Evolutionary conservation across 1,140 invertebrate species (phyloP).

Genomic region (Limonius californicus): DNA sequence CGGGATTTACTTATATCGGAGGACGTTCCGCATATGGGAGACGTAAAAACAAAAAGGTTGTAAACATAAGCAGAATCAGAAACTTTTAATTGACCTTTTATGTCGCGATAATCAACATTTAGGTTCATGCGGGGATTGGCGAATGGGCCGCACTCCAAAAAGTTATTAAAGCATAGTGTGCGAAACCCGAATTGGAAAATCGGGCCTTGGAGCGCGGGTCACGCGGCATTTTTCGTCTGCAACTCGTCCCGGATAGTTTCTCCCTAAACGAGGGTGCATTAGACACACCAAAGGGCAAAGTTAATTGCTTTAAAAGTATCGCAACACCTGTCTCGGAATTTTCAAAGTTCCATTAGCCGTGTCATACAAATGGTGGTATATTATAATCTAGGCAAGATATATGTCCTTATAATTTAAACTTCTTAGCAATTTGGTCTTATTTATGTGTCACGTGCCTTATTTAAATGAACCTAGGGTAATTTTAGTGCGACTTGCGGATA

Average conservation of each 20-base stretch:
- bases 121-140: no score
- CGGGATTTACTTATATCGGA: conserved; percentile 5
- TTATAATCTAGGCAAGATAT: conserved; percentile 23
- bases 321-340: conserved; percentile 26
- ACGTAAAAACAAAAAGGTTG: conserved; percentile 9
- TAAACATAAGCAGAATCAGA: background rate
- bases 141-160: no score
- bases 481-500: background rate
- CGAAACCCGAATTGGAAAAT: no score
- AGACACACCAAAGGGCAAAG: conserved; percentile 15
- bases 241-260: background rate
- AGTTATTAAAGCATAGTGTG: no score
- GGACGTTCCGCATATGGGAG: conserved; percentile 8
- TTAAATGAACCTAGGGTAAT: conserved; percentile 2
- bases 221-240: background rate
- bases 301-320: conserved; percentile 28
- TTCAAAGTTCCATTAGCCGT: conserved; percentile 27
- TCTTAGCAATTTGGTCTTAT: conserved; percentile 27
- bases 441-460: conserved; percentile 19
- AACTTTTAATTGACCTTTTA: conserved; percentile 19
- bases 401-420: conserved; percentile 26
- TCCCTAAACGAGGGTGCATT: conserved; percentile 1
- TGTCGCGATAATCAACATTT: conserved; percentile 7
- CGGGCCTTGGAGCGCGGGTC: no score
- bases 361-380: conserved; percentile 21